Evolutionary conservation across 1,140 invertebrate genomes (phyloP), one percentile per base, ranked within the genome.

Genomic region (Penaeus japonicus): DNA sequence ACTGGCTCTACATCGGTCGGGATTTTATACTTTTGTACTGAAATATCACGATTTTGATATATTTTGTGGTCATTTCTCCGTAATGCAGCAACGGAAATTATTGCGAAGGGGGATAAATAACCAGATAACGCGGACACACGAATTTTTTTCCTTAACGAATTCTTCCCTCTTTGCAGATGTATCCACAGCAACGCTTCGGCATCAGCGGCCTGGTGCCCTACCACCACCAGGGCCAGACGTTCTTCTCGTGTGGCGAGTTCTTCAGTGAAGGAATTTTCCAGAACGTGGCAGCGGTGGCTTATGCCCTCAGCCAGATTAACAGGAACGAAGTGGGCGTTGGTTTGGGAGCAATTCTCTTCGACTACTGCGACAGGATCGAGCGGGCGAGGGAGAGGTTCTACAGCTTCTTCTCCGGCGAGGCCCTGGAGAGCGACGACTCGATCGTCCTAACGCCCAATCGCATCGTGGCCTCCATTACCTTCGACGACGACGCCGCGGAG

Each of bases 391-490:
- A 92, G 39, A 82, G 89, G 65, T 65, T 93, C 10, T 93, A 92
- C 85, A 92, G 91, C 70, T 91, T 92, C 20, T 91, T 93, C 39
- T 91, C 92, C 12, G 91, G 91, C 22, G 91, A 92, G 59, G 90
- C 90, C 17, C 82, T 59, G 17, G 89, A 89, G 47, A 84, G 65
- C 79, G 87, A 90, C 54, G 53, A 54, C 10, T 57, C 54, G 39
- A 77, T 89, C 0, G 18, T 89, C 4, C 17, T 90, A 10, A 84
- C 92, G 17, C 91, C 92, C 20, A 81, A 78, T 12, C 78, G 90
- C 54, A 89, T 93, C 47, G 91, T 92, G 15, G 91, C 92, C 10
- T 91, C 92, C 10, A 86, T 93, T 12, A 92, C 91, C n/a, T 91
- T 94, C 54, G 92, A 92, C 88, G 91, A 91, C 62, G 85, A 89